Evolutionary conservation across 1,140 invertebrate species (phyloP).

Genomic region (Hyles vespertilio): DNA sequence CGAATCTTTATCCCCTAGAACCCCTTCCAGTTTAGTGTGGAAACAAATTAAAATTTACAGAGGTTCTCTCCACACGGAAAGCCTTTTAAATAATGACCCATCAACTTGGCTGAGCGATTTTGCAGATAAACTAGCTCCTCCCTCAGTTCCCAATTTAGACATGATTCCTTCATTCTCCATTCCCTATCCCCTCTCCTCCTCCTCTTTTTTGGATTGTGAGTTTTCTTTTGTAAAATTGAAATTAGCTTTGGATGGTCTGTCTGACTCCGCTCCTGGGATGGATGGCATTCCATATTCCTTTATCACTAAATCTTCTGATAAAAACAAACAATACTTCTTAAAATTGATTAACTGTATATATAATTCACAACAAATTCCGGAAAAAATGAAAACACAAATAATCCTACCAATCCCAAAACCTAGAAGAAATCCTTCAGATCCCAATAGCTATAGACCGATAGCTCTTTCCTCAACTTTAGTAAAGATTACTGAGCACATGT

Average conservation of each 20-base stretch:
- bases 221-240: conserved; percentile 12
- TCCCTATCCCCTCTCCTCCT: neutral
- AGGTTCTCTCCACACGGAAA: neutral
- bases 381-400: neutral
- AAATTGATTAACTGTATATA: conserved; percentile 20
- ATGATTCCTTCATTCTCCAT: neutral
- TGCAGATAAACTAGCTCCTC: conserved; percentile 22
- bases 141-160: conserved; percentile 15
- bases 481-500: conserved; percentile 16
- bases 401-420: conserved; percentile 15
- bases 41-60: conserved; percentile 10
- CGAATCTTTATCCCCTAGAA: neutral
- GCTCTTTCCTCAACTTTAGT: conserved; percentile 10
- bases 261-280: conserved; percentile 19
- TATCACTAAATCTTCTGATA: conserved; percentile 1
- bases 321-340: conserved; percentile 11
- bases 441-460: conserved; percentile 6
- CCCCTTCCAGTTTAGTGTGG: neutral
- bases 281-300: conserved; percentile 21
- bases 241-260: conserved; percentile 5
- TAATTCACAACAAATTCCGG: neutral
- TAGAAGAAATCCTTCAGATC: conserved; percentile 1
- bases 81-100: conserved; percentile 1
- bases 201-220: conserved; percentile 1
- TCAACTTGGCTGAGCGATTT: conserved; percentile 18